Conservation (phyloP, 2,888 invertebrate species). For the Idaea aversata region DNA sequence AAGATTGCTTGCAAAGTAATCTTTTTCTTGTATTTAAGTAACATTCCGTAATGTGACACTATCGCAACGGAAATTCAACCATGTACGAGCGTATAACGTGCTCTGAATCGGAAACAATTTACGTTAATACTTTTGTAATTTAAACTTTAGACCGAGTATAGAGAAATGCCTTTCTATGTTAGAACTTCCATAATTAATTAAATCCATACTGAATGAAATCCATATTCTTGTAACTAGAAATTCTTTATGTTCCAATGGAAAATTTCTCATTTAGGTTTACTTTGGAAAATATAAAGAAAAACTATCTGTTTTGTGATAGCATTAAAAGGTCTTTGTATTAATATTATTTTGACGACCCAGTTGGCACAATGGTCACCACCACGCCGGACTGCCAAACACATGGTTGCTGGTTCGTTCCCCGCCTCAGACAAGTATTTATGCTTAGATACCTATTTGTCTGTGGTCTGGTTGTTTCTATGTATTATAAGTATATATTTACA, state of each 20-base stretch:
- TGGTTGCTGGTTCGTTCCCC: too few relatives aligned
- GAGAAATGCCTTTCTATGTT: background rate
- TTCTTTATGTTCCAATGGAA: background rate
- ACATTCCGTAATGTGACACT: background rate
- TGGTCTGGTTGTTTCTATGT: too few relatives aligned
- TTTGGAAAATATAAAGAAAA: too few relatives aligned
- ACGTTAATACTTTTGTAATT: background rate
- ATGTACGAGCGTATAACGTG: background rate
- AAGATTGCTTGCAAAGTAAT: background rate
- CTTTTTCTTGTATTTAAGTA: background rate
- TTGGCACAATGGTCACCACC: too few relatives aligned
- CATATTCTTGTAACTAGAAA: background rate
- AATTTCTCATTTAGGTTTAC: background rate
- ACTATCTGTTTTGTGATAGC: too few relatives aligned
- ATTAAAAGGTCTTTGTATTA: too few relatives aligned
- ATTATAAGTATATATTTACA: too few relatives aligned
- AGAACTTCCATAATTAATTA: background rate
- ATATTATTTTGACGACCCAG: too few relatives aligned
- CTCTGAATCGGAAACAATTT: conserved; percentile 1
- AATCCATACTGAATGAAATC: background rate
- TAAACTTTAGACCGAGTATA: conserved; percentile 3
- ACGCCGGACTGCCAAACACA: too few relatives aligned
- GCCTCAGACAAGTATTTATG: too few relatives aligned
- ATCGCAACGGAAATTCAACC: background rate
- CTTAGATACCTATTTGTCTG: too few relatives aligned